Conservation (phyloP, 1,140 invertebrate species). For the Sminthurides bifidus region DNA sequence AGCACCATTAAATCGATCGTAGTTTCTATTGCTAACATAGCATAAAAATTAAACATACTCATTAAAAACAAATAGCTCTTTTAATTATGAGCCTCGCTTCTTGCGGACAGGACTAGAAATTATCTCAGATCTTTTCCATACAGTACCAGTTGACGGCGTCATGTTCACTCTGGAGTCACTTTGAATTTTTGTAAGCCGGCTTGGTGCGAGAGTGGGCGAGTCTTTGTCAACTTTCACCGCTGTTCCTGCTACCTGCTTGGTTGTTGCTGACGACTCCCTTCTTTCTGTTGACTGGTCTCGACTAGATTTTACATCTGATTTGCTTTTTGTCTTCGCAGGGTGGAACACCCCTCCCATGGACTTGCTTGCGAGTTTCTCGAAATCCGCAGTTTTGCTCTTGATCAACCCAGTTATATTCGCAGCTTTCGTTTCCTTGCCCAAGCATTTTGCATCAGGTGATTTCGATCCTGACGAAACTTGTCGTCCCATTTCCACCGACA, state of each 20-base stretch:
- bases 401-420: conserved; percentile 27
- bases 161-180: background rate
- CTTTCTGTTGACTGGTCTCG: conserved; percentile 24
- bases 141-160: background rate
- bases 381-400: conserved; percentile 31
- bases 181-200: background rate
- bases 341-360: too few species aligned
- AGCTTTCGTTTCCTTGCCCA: conserved; percentile 29
- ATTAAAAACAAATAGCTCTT: too few species aligned
- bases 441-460: conserved; percentile 16
- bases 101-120: conserved; percentile 28
- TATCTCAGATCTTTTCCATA: conserved; percentile 30
- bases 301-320: too few species aligned
- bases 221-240: background rate
- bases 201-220: background rate
- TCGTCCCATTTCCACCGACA: too few species aligned
- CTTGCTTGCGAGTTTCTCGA: conserved; percentile 22
- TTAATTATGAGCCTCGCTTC: too few species aligned
- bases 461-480: too few species aligned
- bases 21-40: too few species aligned
- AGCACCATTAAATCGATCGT: too few species aligned
- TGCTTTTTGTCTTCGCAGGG: too few species aligned
- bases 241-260: conserved; percentile 4
- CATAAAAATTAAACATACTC: too few species aligned
- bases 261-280: conserved; percentile 18